phyloP scores from a whole-genome alignment of 2,797 vertebrate species.

The Cynodonichthys magdalenae region DNA sequence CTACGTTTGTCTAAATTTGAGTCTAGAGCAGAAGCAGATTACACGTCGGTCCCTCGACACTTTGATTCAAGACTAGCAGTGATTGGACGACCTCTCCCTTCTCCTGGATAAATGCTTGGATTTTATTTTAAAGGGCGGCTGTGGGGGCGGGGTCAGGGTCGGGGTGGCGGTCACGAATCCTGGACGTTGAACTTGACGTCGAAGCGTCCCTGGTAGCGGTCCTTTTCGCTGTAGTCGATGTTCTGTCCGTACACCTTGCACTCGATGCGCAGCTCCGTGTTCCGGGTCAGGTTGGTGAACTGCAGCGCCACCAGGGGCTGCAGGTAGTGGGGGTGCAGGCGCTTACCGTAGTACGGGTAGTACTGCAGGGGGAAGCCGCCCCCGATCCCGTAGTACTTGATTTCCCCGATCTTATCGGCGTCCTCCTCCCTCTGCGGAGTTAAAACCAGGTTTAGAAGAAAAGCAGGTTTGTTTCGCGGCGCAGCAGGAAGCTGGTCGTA shows the following conservation, averaged over 20 bases:
- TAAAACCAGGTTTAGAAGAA: too few species aligned
- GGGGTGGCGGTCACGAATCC: slow-evolving; percentile 87
- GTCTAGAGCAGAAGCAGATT: slow-evolving; percentile 90
- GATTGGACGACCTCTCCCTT: slow-evolving; percentile 65
- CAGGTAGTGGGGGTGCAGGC: slow-evolving; percentile 90
- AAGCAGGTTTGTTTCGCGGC: too few species aligned
- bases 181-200: slow-evolving; percentile 90
- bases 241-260: slow-evolving; percentile 93
- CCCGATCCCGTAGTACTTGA: slow-evolving; percentile 88
- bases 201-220: slow-evolving; percentile 97
- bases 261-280: slow-evolving; percentile 89
- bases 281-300: slow-evolving; percentile 90
- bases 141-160: slow-evolving; percentile 32
- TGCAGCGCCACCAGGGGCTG: slow-evolving; percentile 94
- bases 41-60: slow-evolving; percentile 86
- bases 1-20: slow-evolving; percentile 85
- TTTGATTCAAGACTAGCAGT: slow-evolving; percentile 87
- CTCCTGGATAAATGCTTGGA: slow-evolving; percentile 64
- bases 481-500: slow-evolving; percentile 49
- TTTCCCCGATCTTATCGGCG: slow-evolving; percentile 79
- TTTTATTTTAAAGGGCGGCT: slow-evolving; percentile 26
- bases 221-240: slow-evolving; percentile 94
- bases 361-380: slow-evolving; percentile 93
- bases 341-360: slow-evolving; percentile 95
- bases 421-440: slow-evolving; percentile 88